Evolutionary conservation across 1,140 invertebrate genomes (phyloP).

Genomic region (Chionoecetes opilio): DNA sequence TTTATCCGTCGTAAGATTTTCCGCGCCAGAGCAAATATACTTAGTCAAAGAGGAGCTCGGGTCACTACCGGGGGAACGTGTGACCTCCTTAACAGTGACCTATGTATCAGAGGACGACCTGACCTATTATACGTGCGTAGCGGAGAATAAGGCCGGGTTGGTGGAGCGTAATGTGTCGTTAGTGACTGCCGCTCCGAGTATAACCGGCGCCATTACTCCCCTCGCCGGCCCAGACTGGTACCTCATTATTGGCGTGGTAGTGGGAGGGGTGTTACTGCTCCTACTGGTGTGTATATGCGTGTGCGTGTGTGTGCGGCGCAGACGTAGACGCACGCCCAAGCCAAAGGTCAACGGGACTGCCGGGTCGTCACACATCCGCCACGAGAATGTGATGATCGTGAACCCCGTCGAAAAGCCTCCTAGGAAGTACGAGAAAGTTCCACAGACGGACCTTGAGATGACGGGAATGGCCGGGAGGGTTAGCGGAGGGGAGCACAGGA

Average conservation of each 20-base stretch:
- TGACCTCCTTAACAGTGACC: slow-evolving; percentile 91
- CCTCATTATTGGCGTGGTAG: slow-evolving; percentile 86
- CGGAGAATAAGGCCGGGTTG: slow-evolving; percentile 89
- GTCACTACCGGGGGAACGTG: slow-evolving; percentile 84
- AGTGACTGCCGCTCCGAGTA: slow-evolving; percentile 88
- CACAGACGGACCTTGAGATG: slow-evolving; percentile 83
- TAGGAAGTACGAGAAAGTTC: slow-evolving; percentile 82
- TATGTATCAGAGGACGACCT: slow-evolving; percentile 89
- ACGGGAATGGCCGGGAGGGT: slow-evolving; percentile 50
- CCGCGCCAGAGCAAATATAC: slow-evolving; percentile 68
- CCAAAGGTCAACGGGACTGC: slow-evolving; percentile 85
- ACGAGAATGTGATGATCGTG: slow-evolving; percentile 76
- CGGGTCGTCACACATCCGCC: slow-evolving; percentile 60
- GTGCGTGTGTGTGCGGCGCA: slow-evolving; percentile 81
- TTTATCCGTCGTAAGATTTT: slow-evolving; percentile 81
- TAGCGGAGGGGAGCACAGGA: slow-evolving; percentile 64
- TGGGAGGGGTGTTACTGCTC: slow-evolving; percentile 85
- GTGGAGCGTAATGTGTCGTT: slow-evolving; percentile 89
- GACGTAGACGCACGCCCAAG: slow-evolving; percentile 81
- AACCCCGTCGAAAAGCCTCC: slow-evolving; percentile 84
- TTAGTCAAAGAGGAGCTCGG: slow-evolving; percentile 81
- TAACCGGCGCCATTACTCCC: slow-evolving; percentile 86
- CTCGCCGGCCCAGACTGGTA: slow-evolving; percentile 87
- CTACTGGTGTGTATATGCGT: slow-evolving; percentile 81
- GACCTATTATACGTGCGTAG: slow-evolving; percentile 93